These are phyloP conservation scores for Ceratoteleas bidentatus DNA, from an alignment of 1,140 invertebrate genomes.

Conservation along the genomic window DNA sequence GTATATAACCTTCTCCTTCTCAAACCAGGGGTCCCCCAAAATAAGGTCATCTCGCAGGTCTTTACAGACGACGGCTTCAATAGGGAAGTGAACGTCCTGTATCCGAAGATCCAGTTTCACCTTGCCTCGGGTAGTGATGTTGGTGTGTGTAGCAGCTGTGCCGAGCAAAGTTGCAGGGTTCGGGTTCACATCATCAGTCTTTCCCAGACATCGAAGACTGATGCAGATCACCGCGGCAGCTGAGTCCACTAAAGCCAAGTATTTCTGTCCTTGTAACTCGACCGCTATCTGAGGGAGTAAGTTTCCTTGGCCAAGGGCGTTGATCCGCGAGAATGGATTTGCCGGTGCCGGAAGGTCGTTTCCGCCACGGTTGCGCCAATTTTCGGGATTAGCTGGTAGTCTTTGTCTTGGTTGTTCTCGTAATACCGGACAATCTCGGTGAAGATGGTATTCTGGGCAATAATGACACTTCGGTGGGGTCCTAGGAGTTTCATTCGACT, in stretches of 20 bases:
- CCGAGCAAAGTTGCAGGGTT: background rate
- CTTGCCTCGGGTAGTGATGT: background rate
- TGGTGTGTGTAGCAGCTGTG: background rate
- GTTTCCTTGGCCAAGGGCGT: background rate
- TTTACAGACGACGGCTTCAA: background rate
- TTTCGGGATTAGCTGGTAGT: background rate
- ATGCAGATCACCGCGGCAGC: background rate
- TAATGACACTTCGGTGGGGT: conserved; percentile 1
- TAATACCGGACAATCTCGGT: conserved; percentile 43
- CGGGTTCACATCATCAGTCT: background rate
- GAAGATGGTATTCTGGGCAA: conserved; percentile 44
- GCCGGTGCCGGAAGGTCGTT: no score
- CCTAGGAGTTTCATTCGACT: no score
- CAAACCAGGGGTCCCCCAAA: conserved; percentile 9
- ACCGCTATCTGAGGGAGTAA: background rate
- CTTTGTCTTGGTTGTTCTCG: background rate
- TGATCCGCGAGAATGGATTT: no score
- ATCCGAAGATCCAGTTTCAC: background rate
- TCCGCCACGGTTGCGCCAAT: no score
- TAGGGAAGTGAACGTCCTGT: background rate
- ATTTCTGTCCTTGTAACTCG: background rate
- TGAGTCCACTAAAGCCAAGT: background rate
- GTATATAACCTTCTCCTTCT: background rate
- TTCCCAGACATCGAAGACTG: background rate
- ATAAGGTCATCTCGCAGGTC: background rate